phyloP scores from a whole-genome alignment of 2,113 vertebrate species.

The Struthidea cinerea region DNA sequence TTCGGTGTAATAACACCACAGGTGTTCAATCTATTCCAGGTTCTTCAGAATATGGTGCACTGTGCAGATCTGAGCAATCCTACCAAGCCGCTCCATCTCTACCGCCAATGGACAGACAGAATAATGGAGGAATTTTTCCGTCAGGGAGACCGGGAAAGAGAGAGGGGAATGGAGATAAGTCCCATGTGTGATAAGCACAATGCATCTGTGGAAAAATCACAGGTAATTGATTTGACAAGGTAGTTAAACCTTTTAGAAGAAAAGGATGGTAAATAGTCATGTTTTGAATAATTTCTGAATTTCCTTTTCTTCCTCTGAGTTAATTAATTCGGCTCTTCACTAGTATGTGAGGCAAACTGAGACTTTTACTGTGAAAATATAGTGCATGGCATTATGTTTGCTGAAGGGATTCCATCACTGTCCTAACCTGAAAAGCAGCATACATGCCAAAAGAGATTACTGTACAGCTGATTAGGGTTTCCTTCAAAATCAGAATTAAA shows the following conservation, averaged over 20 bases:
- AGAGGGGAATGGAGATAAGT: conserved; percentile 98
- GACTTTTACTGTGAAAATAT: background rate
- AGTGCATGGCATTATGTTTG: background rate
- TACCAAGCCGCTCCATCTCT: conserved; percentile 94
- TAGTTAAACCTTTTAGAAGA: background rate
- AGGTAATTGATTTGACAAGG: conserved; percentile 74
- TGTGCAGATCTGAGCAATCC: conserved; percentile 98
- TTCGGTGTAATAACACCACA: background rate
- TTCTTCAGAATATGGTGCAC: conserved; percentile 99
- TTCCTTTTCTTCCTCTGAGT: background rate
- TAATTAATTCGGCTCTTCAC: background rate
- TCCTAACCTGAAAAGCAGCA: background rate
- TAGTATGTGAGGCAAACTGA: background rate
- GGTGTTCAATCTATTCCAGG: conserved; percentile 72
- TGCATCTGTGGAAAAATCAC: conserved; percentile 95
- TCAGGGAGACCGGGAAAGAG: conserved; percentile 94
- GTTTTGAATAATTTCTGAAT: background rate
- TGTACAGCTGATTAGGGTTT: background rate
- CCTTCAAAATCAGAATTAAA: background rate
- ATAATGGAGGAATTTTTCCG: conserved; percentile 99
- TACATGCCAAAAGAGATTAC: background rate
- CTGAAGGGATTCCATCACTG: background rate
- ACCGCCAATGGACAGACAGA: conserved; percentile 95
- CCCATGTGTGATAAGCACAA: conserved; percentile 99
- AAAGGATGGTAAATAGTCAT: background rate